Conservation (phyloP, 2,797 vertebrate genomes). For the Todus mexicanus region DNA sequence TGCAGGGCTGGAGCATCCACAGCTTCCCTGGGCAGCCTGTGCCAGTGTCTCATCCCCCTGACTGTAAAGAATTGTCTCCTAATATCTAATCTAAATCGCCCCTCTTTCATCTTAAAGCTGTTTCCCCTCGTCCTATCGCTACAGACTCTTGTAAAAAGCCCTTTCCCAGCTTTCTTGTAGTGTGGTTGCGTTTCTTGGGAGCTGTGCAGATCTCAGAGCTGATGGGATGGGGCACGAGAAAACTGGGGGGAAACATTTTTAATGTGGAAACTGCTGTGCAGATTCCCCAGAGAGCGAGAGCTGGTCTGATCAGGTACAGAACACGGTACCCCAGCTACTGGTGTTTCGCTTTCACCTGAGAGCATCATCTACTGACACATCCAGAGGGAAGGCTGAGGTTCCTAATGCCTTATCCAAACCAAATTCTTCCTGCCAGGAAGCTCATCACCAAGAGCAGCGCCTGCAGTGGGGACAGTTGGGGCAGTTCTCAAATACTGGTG, state of each 20-base stretch:
- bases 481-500: neutral
- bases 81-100: no score
- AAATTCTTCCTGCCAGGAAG: neutral
- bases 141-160: no score
- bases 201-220: neutral
- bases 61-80: no score
- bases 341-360: neutral
- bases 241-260: neutral
- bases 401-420: neutral
- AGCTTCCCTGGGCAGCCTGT: no score
- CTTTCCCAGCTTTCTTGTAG: no score
- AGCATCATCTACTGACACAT: neutral
- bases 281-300: neutral
- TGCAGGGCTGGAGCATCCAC: no score
- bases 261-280: neutral
- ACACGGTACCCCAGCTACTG: neutral
- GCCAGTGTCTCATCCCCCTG: no score
- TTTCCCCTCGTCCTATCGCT: no score
- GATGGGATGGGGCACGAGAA: neutral
- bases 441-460: rapidly evolving
- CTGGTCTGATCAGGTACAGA: neutral
- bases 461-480: neutral
- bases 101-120: no score
- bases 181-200: neutral
- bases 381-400: neutral